Base-by-base conservation (phyloP, 1,140 invertebrate species). In the Apis dorsata region DNA sequence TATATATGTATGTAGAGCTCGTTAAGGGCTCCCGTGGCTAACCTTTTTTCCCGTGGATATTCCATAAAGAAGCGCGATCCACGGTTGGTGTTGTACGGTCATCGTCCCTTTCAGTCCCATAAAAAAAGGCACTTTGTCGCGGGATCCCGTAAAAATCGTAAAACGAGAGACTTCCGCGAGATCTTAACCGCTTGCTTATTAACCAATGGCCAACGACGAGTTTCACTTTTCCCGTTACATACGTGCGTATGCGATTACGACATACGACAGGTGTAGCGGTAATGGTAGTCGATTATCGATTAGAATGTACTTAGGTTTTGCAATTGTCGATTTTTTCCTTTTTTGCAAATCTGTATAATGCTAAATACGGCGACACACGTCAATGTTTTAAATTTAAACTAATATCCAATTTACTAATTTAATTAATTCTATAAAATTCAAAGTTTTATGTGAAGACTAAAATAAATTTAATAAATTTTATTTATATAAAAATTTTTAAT, bases 11-110 rank as follows among this genome's bases (percentile, higher is more conserved):
- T 51, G 76, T 59, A 63, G 34, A 55, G 85, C 75, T 87, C 60
- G 83, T 88, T 87, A 88, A 70, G 59, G 19, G 72, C 68, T 82
- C 72, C 79, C 59, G 78, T 44, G 34, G 34, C 34, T 80, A 85
- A 77, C 62, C 70, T 72, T 79, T 49, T 53, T 70, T 44, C 34
- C 71, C 79, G 17, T 34, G 66, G 69, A 69, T 87, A 78, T 87
- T 83, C 79, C 83, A 78, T 80, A 85, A 88, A 81, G 80, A 60
- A 78, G 49, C 34, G 10, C 44, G 21, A 2, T 59, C 51, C 51
- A 2, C 12, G 1, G 10, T 53, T 12, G 19, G 3, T 17, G 60
- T 57, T 19, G 9, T 4, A 19, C 63, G 34, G 9, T 17, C 28
- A 12, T 17, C 28, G 49, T 34, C n/a, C 44, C n/a, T 55, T 57